A percentile compares a stretch with the other conserved stretches of the same genome.
These are phyloP conservation scores for Rhizomys pruinosus DNA, from an alignment of 2,113 vertebrate genomes.

Conservation along the genomic window DNA sequence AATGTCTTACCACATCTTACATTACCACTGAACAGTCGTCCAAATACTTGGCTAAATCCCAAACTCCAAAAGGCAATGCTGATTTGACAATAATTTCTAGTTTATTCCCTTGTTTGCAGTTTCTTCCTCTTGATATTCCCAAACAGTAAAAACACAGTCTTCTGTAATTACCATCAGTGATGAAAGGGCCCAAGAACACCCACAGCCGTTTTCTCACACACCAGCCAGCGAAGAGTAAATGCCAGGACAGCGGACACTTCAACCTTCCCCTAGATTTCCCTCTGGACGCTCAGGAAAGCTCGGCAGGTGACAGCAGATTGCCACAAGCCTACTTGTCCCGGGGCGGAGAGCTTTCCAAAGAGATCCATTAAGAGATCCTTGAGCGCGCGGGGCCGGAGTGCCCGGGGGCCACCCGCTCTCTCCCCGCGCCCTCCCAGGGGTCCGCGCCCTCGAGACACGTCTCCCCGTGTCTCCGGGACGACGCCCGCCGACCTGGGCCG, in stretches of 20 bases:
- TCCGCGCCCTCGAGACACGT: no score
- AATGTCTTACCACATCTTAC: not conserved
- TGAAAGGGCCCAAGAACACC: constrained; percentile 50
- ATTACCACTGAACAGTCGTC: not conserved
- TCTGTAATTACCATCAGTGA: constrained; percentile 65
- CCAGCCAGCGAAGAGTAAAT: not conserved
- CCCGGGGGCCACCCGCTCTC: not conserved
- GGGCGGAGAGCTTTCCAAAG: constrained; percentile 68
- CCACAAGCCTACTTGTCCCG: constrained; percentile 75
- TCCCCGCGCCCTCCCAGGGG: no score
- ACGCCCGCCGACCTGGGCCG: no score
- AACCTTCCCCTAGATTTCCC: constrained; percentile 15
- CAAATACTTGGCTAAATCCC: not conserved
- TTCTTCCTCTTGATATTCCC: constrained; percentile 14
- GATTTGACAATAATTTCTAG: not conserved
- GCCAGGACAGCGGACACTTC: not conserved
- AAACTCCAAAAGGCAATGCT: not conserved
- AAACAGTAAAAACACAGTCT: constrained; percentile 19
- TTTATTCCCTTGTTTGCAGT: not conserved
- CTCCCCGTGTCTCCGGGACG: no score
- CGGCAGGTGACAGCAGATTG: not conserved
- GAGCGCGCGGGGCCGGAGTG: no score
- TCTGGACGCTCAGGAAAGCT: not conserved
- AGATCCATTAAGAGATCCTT: constrained; percentile 52
- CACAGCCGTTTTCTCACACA: constrained; percentile 7